These are phyloP conservation scores for Myotis pilosus DNA, from an alignment of 2,797 vertebrate species.

Conservation along the genomic window DNA sequence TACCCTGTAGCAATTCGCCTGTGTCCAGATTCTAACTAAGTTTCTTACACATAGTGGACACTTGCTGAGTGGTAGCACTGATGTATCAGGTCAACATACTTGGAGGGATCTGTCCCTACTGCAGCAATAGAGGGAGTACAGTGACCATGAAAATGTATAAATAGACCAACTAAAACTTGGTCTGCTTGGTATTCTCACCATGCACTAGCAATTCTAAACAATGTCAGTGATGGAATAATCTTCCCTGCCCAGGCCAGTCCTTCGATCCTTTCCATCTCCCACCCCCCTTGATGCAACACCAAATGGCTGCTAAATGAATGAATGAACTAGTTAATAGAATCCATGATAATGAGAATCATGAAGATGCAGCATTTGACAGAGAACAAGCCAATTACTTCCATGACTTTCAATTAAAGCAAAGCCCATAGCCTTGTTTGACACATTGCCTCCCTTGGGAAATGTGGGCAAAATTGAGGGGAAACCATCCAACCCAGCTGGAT, in stretches of 20 bases:
- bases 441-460: background rate
- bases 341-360: background rate
- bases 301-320: background rate
- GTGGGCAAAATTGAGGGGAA: background rate
- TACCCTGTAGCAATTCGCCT: background rate
- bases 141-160: background rate
- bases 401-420: constrained; percentile 55
- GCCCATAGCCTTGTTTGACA: background rate
- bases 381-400: constrained; percentile 31
- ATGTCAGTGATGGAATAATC: constrained; percentile 6
- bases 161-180: background rate
- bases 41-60: background rate
- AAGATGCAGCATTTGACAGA: background rate
- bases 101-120: background rate
- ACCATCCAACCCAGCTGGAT: background rate
- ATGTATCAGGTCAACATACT: background rate
- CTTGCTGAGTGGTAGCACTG: background rate
- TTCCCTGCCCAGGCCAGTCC: background rate
- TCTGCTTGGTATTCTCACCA: background rate
- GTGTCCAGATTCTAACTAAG: background rate
- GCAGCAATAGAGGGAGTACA: background rate
- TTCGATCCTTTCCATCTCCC: background rate
- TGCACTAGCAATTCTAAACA: background rate
- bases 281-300: background rate
- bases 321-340: background rate